phyloP scores from a whole-genome alignment of 2,797 vertebrate species.

The Rhinoraja longicauda region DNA sequence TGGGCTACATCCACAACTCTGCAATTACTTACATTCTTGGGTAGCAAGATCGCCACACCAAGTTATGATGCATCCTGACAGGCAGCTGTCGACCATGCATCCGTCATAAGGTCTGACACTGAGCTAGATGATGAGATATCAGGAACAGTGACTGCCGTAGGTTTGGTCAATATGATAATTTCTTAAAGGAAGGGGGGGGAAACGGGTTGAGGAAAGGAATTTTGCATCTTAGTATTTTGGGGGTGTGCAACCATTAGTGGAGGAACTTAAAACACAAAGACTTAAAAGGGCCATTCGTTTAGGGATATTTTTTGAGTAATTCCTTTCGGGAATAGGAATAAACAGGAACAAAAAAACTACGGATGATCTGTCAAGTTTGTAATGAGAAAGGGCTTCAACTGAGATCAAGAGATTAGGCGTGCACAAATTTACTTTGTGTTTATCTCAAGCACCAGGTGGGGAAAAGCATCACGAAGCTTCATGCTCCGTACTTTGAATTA shows the following conservation, averaged over 20 bases:
- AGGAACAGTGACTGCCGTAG: background rate
- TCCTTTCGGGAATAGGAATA: no score
- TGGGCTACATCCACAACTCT: no score
- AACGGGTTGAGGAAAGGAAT: background rate
- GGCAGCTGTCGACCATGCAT: no score
- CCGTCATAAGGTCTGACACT: background rate
- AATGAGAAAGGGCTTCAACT: background rate
- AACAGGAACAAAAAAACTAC: background rate
- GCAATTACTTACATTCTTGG: no score
- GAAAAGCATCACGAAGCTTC: background rate
- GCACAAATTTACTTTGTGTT: background rate
- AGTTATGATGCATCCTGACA: no score
- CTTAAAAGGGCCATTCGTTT: background rate
- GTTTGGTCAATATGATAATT: background rate
- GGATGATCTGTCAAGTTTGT: background rate
- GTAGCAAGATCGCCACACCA: no score
- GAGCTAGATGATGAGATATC: background rate
- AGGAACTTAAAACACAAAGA: background rate
- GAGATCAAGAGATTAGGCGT: background rate
- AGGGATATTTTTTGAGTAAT: background rate
- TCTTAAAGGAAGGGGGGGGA: background rate
- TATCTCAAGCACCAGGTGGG: background rate
- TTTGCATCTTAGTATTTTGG: background rate
- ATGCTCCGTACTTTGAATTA: background rate
- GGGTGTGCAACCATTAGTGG: background rate